Base-by-base conservation (phyloP, 1,140 invertebrate genomes). In the Drepana arcuata region DNA sequence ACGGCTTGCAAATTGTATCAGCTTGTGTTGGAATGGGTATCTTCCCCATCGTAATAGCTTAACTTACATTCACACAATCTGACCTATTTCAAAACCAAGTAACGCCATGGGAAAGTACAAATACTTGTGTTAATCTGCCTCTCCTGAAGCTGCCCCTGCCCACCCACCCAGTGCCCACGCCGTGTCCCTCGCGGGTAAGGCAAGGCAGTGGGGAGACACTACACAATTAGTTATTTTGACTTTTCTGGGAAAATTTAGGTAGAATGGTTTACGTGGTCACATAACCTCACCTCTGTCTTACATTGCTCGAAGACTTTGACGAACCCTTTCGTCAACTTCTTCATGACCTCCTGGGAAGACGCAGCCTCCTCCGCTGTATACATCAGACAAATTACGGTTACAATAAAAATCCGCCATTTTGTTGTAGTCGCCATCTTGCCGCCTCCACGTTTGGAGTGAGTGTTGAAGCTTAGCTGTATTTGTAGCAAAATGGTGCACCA, bases 261-360 rank as follows among this genome's bases (percentile, higher is more conserved):
- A 18, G 6, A 16, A 18, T 45, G 10, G 4, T 26, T n/a, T 26
- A 26, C 2, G 6, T n/a, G 6, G n/a, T 26, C n/a, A 2, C 26
- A 31, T 13, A 16, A 24, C 39, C 54, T 52, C 45, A 72, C 73
- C 43, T 78, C 70, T 41, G 38, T 44, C 18, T 67, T 67, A 49
- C 73, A 78, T 4, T 57, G 28, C 1, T 68, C 57, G 16, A 78
- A 16, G 1, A 43, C 59, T 9, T 60, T 62, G 2, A 28, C 28
- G 26, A 78, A 78, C 0, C 64, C 62, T 4, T 30, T 42, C 2
- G 60, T 64, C 13, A 78, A 13, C n/a, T 69, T 70, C 14, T 57
- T 54, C 55, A 78, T 54, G 4, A 78, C n/a, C 24, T 74, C 63
- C 25, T 66, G 53, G 1, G 73, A 72, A 1, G 52, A 21, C 7